Conservation (phyloP, 2,888 invertebrate genomes). For the Lasioglossum calceatum region DNA sequence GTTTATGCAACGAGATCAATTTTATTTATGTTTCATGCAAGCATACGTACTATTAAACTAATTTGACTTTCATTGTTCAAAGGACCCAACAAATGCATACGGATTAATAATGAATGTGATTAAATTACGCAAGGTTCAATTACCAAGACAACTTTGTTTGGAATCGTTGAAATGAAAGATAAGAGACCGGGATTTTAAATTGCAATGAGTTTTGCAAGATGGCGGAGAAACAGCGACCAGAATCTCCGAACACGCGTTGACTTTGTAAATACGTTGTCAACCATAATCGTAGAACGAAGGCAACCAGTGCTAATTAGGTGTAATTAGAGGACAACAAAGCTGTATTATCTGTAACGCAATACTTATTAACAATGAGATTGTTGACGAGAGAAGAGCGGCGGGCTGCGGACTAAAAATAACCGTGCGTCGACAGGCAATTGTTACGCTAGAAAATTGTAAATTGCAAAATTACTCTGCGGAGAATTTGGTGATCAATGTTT, state of each 20-base stretch:
- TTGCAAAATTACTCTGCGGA: too few species aligned
- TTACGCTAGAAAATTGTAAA: not conserved
- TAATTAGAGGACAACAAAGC: slow-evolving; percentile 59
- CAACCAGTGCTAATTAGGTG: slow-evolving; percentile 66
- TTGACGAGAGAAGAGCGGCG: slow-evolving; percentile 28
- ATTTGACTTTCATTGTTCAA: not conserved
- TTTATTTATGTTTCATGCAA: too few species aligned
- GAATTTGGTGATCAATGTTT: not conserved
- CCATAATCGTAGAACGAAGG: slow-evolving; percentile 42
- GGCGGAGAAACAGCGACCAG: not conserved
- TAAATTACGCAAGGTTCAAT: not conserved
- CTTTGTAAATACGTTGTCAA: slow-evolving; percentile 59
- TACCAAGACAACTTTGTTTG: not conserved
- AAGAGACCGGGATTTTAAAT: not conserved
- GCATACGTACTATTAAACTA: too few species aligned
- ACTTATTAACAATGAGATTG: slow-evolving; percentile 61
- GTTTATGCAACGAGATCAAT: too few species aligned
- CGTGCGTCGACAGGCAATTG: not conserved
- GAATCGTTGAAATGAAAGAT: not conserved
- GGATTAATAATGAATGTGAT: not conserved
- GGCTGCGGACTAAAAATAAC: slow-evolving; percentile 5
- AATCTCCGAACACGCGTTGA: slow-evolving; percentile 17
- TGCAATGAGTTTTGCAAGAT: not conserved
- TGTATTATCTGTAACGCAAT: slow-evolving; percentile 63
- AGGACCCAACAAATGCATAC: too few species aligned